A percentile compares a stretch with the other conserved stretches of the same genome.
Evolutionary conservation across 2,888 invertebrate genomes (phyloP).

Genomic region (Orthosia incerta): DNA sequence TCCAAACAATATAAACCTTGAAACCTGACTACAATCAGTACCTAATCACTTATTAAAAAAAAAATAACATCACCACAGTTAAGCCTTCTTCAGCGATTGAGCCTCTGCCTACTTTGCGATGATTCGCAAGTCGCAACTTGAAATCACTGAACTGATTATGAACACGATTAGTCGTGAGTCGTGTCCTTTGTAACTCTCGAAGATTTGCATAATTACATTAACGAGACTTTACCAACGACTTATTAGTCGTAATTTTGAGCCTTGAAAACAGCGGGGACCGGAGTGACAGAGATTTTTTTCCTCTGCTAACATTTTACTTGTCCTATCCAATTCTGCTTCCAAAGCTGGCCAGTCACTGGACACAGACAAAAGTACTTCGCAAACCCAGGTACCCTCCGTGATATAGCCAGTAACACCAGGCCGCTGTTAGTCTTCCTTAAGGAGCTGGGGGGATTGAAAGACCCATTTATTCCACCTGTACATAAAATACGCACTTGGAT

Average conservation of each 20-base stretch:
- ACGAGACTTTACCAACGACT: constrained; percentile 65
- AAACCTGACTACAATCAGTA: constrained; percentile 6
- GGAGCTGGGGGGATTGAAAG: too few species aligned
- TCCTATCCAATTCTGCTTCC: too few species aligned
- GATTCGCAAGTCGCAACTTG: constrained; percentile 55
- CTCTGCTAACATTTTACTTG: not conserved
- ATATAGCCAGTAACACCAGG: too few species aligned
- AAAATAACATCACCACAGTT: constrained; percentile 17
- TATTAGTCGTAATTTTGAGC: constrained; percentile 52
- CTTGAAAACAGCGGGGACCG: constrained; percentile 23
- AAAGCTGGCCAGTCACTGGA: too few species aligned
- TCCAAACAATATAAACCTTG: not conserved
- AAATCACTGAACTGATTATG: constrained; percentile 71
- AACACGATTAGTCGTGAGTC: constrained; percentile 77
- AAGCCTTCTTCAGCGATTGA: constrained; percentile 6
- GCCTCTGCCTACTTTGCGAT: constrained; percentile 44
- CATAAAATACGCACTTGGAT: too few species aligned
- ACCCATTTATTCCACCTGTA: too few species aligned
- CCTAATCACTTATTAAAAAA: constrained; percentile 37
- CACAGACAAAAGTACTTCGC: too few species aligned
- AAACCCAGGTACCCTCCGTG: too few species aligned
- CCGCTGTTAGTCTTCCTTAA: too few species aligned
- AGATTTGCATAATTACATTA: constrained; percentile 76
- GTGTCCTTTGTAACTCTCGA: constrained; percentile 67
- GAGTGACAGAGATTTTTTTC: not conserved